These are phyloP conservation scores for Probaryconus sp. DNA, from an alignment of 1,140 invertebrate species.

Conservation along the genomic window DNA sequence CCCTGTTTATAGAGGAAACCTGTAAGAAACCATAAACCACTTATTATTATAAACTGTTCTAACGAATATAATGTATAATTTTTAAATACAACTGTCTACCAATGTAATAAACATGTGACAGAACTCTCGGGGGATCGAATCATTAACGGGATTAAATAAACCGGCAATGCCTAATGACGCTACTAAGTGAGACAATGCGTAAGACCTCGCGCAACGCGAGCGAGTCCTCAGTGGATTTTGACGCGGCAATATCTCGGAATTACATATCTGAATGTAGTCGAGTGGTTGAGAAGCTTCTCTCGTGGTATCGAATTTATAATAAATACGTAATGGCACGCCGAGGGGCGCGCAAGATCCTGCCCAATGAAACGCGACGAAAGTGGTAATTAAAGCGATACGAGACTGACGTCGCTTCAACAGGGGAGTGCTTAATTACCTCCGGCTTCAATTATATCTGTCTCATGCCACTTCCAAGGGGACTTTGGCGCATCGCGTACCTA, in stretches of 20 bases:
- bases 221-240: constrained; percentile 31
- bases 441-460: constrained; percentile 75
- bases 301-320: constrained; percentile 69
- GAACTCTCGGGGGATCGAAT: not conserved
- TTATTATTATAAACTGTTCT: too few relatives aligned
- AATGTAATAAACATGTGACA: too few relatives aligned
- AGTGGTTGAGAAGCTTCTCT: constrained; percentile 54
- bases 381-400: constrained; percentile 76
- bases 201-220: constrained; percentile 22
- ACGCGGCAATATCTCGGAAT: constrained; percentile 51
- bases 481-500: constrained; percentile 54
- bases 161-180: constrained; percentile 21
- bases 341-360: constrained; percentile 62
- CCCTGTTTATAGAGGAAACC: constrained; percentile 99
- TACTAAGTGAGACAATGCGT: constrained; percentile 32
- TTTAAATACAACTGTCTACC: too few relatives aligned
- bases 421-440: constrained; percentile 75
- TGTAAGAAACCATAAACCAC: constrained; percentile 77
- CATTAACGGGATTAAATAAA: constrained; percentile 35
- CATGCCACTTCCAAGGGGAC: constrained; percentile 73
- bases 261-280: constrained; percentile 48
- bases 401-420: constrained; percentile 64
- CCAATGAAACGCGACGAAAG: constrained; percentile 74
- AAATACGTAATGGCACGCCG: constrained; percentile 61
- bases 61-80: too few relatives aligned